Conservation (phyloP, 2,888 invertebrate species). For the Amphipoea oculea region DNA sequence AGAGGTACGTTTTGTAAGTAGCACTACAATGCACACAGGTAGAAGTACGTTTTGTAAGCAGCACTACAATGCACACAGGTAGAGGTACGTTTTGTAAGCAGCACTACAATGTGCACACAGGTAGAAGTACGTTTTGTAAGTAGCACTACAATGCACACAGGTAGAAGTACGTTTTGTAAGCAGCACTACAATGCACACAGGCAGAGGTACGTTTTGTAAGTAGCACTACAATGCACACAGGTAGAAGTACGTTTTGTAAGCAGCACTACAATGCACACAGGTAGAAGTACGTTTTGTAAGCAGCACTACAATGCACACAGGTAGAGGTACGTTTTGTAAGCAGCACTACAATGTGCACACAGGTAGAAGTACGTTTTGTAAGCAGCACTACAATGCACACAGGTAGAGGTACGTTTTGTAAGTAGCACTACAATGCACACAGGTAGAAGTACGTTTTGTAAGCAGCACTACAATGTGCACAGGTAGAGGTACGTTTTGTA, state of each 20-base stretch:
- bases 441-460: background rate
- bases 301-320: background rate
- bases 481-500: background rate
- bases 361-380: background rate
- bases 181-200: background rate
- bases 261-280: background rate
- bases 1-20: background rate
- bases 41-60: background rate
- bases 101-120: background rate
- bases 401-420: background rate
- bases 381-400: no score
- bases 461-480: background rate
- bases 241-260: background rate
- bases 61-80: background rate
- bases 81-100: background rate
- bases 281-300: background rate
- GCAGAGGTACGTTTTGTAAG: background rate
- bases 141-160: no score
- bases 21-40: background rate
- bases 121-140: background rate
- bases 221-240: background rate
- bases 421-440: background rate
- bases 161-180: background rate
- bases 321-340: background rate
- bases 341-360: background rate